These are phyloP conservation scores for Linepithema humile DNA, from an alignment of 1,140 invertebrate species.

Conservation along the genomic window DNA sequence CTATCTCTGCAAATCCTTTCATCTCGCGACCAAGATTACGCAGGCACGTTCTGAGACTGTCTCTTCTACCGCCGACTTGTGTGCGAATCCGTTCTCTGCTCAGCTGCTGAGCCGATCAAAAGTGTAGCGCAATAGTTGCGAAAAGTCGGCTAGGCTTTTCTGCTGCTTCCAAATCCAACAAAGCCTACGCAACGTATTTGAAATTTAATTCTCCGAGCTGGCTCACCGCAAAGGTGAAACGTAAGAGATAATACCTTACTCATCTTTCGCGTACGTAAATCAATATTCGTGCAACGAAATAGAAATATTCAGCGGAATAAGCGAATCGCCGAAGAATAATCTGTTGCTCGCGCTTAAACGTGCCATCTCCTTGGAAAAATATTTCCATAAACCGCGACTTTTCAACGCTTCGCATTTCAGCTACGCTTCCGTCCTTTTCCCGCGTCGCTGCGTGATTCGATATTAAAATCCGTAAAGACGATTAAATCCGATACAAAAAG, in stretches of 20 bases:
- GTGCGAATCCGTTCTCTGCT: constrained; percentile 33
- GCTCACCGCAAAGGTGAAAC: constrained; percentile 5
- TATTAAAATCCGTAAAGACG: constrained; percentile 54
- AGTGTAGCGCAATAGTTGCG: constrained; percentile 5
- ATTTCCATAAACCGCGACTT: constrained; percentile 35
- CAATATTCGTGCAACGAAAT: background rate
- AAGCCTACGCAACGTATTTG: constrained; percentile 17
- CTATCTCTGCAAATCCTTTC: constrained; percentile 55
- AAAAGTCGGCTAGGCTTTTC: constrained; percentile 8
- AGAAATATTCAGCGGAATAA: constrained; percentile 7
- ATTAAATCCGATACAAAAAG: constrained; percentile 22
- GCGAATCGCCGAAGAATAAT: background rate
- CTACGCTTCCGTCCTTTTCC: background rate
- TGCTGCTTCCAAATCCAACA: constrained; percentile 44
- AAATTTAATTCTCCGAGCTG: constrained; percentile 37
- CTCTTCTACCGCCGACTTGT: constrained; percentile 40
- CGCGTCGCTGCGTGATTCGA: background rate
- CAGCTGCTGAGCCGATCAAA: constrained; percentile 44
- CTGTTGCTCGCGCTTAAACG: constrained; percentile 31
- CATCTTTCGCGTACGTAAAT: background rate
- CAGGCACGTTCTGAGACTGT: background rate
- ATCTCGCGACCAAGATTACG: constrained; percentile 52
- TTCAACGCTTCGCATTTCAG: background rate
- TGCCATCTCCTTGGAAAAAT: constrained; percentile 15
- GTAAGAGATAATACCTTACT: background rate